A percentile compares a stretch with the other conserved stretches of the same genome.
Evolutionary conservation across 2,888 invertebrate genomes (phyloP).

Genomic region (Lucinisca nassula): DNA sequence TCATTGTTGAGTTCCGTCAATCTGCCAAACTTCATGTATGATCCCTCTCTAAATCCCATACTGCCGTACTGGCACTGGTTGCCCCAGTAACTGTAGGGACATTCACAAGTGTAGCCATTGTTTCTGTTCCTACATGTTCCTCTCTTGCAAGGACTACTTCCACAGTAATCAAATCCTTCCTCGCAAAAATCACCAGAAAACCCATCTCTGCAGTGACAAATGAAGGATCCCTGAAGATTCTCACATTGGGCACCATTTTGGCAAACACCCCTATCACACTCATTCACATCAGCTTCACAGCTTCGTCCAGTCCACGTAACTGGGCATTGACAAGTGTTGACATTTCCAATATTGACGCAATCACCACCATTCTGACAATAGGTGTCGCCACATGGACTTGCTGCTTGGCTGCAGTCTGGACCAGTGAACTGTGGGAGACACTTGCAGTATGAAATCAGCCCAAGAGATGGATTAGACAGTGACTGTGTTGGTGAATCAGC

Average conservation of each 20-base stretch:
- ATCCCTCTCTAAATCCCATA: constrained; percentile 95
- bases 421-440: constrained; percentile 97
- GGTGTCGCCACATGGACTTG: constrained; percentile 92
- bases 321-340: constrained; percentile 81
- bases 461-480: constrained; percentile 94
- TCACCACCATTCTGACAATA: constrained; percentile 95
- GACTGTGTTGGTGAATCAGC: constrained; percentile 94
- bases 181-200: constrained; percentile 52
- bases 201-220: constrained; percentile 57
- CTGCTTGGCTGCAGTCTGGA: constrained; percentile 76
- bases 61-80: constrained; percentile 97
- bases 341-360: constrained; percentile 89
- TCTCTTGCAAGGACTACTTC: constrained; percentile 77
- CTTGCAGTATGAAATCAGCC: constrained; percentile 94
- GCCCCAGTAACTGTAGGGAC: constrained; percentile 95
- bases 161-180: constrained; percentile 75
- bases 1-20: constrained; percentile 95
- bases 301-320: constrained; percentile 80
- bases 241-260: constrained; percentile 57
- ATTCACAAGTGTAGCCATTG: constrained; percentile 94
- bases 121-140: constrained; percentile 78
- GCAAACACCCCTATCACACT: constrained; percentile 53
- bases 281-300: constrained; percentile 76
- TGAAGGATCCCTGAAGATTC: constrained; percentile 56
- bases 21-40: constrained; percentile 96